A percentile compares a stretch with the other conserved stretches of the same genome.
Conservation (phyloP, 2,888 invertebrate genomes). For the Micoletzkya japonica region DNA sequence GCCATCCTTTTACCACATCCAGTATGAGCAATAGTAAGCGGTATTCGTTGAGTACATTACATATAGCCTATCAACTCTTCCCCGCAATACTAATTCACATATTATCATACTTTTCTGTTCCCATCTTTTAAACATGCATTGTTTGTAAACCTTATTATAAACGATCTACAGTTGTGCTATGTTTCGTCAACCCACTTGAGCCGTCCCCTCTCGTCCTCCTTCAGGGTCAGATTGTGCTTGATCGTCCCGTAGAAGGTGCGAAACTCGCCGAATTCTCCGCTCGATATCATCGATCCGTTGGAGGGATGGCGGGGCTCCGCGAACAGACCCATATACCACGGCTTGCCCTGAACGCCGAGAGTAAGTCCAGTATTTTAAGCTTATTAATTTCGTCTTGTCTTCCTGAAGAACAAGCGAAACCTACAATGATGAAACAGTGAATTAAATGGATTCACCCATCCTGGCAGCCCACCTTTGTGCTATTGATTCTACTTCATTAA, state of each 20-base stretch:
- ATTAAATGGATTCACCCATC: not conserved
- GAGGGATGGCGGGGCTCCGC: constrained; percentile 32
- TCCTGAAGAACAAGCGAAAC: not conserved
- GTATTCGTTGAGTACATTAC: too few species aligned
- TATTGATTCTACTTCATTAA: too few species aligned
- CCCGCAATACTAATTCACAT: too few species aligned
- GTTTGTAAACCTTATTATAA: not conserved
- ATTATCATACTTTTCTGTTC: too few species aligned
- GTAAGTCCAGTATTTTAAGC: not conserved
- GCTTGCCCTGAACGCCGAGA: constrained; percentile 40
- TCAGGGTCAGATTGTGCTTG: constrained; percentile 17
- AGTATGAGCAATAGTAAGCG: too few species aligned
- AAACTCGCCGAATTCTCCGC: constrained; percentile 37
- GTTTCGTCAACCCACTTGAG: constrained; percentile 9
- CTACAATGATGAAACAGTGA: not conserved
- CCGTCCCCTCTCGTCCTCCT: constrained; percentile 10
- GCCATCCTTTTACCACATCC: too few species aligned
- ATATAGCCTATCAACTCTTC: too few species aligned
- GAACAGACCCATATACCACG: constrained; percentile 50
- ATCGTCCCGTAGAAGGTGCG: constrained; percentile 35
- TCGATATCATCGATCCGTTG: constrained; percentile 30
- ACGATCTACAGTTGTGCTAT: not conserved
- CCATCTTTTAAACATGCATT: not conserved
- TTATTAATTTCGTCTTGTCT: too few species aligned
- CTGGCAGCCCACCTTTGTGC: not conserved